Percentiles rank a stretch among this genome's conserved stretches.
Conservation (phyloP, 2,888 invertebrate genomes). For the Creontiades dilutus region DNA sequence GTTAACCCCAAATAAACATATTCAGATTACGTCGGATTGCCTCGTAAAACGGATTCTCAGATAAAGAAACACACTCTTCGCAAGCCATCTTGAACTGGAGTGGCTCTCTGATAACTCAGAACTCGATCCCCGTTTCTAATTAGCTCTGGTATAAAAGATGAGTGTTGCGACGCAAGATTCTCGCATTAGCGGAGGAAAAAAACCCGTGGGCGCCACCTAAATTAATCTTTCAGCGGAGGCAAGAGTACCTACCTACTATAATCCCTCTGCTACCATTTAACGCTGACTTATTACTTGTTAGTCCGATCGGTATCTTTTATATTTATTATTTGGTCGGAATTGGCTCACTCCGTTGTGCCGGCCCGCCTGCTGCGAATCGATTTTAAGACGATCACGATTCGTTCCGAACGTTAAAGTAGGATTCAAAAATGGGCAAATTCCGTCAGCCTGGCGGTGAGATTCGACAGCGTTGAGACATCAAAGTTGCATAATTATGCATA, state of each 20-base stretch:
- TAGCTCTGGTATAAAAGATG: conserved; percentile 11
- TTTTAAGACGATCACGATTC: too few species aligned
- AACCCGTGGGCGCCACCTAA: conserved; percentile 25
- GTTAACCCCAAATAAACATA: too few species aligned
- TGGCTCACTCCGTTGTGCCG: neutral
- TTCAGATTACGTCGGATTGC: too few species aligned
- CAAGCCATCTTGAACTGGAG: neutral
- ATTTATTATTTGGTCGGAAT: conserved; percentile 17
- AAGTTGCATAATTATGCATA: too few species aligned
- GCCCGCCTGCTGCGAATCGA: neutral
- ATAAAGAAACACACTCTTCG: neutral
- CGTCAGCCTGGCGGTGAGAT: too few species aligned
- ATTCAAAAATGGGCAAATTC: too few species aligned
- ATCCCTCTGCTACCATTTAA: neutral
- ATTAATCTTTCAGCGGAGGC: conserved; percentile 27
- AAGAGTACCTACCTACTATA: neutral
- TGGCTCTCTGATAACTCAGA: neutral
- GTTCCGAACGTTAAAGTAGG: too few species aligned
- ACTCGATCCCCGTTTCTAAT: neutral
- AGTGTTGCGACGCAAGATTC: conserved; percentile 26
- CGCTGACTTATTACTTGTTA: conserved; percentile 11
- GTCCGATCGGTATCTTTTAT: conserved; percentile 11
- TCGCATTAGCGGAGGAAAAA: conserved; percentile 22
- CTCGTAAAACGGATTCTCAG: too few species aligned
- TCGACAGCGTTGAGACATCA: too few species aligned